phyloP scores from a whole-genome alignment of 2,888 invertebrate genomes.

The Harmothoe impar region DNA sequence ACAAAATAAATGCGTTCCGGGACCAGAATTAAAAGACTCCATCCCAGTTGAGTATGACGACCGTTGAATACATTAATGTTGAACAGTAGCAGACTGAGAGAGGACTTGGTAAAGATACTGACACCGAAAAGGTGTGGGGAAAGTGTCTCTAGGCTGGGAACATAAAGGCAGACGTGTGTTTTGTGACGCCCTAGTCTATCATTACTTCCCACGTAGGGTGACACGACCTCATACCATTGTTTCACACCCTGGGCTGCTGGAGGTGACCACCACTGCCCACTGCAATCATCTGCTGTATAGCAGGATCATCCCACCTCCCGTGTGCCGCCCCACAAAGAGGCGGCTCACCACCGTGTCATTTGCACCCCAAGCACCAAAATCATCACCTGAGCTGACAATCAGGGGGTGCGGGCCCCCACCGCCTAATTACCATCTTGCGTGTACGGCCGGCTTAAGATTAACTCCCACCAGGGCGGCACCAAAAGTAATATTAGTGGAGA shows the following conservation, averaged over 20 bases:
- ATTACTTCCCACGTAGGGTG: slow-evolving; percentile 29
- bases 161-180: background rate
- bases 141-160: background rate
- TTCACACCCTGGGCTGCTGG: slow-evolving; percentile 3
- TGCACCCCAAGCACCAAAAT: slow-evolving; percentile 51
- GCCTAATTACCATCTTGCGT: slow-evolving; percentile 63
- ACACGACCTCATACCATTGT: slow-evolving; percentile 33
- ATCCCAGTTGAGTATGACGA: background rate
- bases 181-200: slow-evolving; percentile 23
- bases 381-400: slow-evolving; percentile 53
- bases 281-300: slow-evolving; percentile 41
- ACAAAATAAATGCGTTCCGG: background rate
- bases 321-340: slow-evolving; percentile 16
- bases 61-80: slow-evolving; percentile 20
- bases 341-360: slow-evolving; percentile 55
- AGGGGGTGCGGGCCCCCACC: slow-evolving; percentile 10
- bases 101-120: background rate
- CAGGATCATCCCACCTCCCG: slow-evolving; percentile 54
- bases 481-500: slow-evolving; percentile 59
- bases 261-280: slow-evolving; percentile 40
- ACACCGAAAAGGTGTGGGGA: background rate
- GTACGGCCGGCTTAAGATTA: slow-evolving; percentile 45
- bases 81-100: background rate
- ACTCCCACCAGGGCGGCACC: slow-evolving; percentile 47
- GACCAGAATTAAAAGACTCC: slow-evolving; percentile 14